Conservation (phyloP, 2,888 invertebrate species). For the Parnassius orleans region DNA sequence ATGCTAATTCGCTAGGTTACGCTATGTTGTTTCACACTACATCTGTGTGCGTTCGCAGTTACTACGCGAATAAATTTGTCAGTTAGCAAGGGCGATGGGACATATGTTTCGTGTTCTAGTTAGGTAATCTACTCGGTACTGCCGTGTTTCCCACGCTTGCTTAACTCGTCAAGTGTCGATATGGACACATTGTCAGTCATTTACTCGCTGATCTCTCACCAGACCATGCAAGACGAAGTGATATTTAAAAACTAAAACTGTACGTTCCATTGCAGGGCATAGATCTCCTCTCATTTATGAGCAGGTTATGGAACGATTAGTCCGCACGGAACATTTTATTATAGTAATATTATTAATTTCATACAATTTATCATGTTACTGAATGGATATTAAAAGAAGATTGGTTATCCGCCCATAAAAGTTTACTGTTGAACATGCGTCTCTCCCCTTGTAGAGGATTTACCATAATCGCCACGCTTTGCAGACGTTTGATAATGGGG, state of each 20-base stretch:
- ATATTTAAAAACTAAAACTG: neutral
- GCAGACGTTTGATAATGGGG: too few relatives aligned
- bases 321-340: too few relatives aligned
- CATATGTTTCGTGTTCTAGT: slow-evolving; percentile 14
- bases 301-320: too few relatives aligned
- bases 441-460: neutral
- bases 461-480: too few relatives aligned
- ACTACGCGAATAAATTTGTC: neutral
- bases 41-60: neutral
- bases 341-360: too few relatives aligned
- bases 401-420: too few relatives aligned
- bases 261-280: too few relatives aligned
- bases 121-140: slow-evolving; percentile 14
- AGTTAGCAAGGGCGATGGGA: slow-evolving; percentile 23
- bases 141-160: slow-evolving; percentile 29
- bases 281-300: too few relatives aligned
- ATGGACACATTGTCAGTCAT: slow-evolving; percentile 17
- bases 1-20: neutral
- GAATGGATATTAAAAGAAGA: neutral
- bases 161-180: slow-evolving; percentile 16
- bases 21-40: neutral
- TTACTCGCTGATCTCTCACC: slow-evolving; percentile 11
- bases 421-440: neutral
- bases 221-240: slow-evolving; percentile 12
- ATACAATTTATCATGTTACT: neutral